Evolutionary conservation across 2,113 vertebrate species (phyloP), one percentile per base, ranked within the genome.

Genomic region (Anser brachyrhynchus): DNA sequence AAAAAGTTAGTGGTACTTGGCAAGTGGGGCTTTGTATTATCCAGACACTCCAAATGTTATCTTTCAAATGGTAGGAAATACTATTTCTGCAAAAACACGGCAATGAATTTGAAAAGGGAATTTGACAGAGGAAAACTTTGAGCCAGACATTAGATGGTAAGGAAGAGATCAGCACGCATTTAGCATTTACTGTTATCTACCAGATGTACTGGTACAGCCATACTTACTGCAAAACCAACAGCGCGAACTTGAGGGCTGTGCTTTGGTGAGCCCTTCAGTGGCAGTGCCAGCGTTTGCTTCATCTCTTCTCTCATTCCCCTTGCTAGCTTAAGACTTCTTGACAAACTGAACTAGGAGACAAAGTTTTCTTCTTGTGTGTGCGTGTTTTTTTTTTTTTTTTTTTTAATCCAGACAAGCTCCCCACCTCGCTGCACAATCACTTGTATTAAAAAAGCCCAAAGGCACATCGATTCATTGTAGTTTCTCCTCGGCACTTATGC

Each of bases 301-400:
- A 8, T 2, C 84, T 43, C 46, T 35, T 35, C 58, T 46, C 54
- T 37, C 76, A 7, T 9, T 31, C 43, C 58, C 64, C 0, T 0
- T 3, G 18, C 72, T 89, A 54, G 4, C 28, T 62, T 55, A 49
- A 46, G 57, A 15, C 20, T 39, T 72, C 41, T 51, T 44, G 52
- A 41, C 59, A 71, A 67, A 66, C 15, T 17, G 19, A 52, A 43
- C 26, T 3, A 49, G 25, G 22, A 33, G 29, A 41, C 65, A 59
- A 85, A 69, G 9, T 7, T 51, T 25, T 51, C 51, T 51, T 49
- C 46, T 21, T 49, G 46, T 46, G 46, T 46, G 44, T 35, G 10
- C 21, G 8, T 22, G 28, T 17, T 25, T 19, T 7, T 39, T 7
- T 39, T 35, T 8, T 31, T 62, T 59, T 16, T 20, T 76, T 21